phyloP scores from a whole-genome alignment of 2,888 invertebrate genomes.

The Megaustenia siamemsis region DNA sequence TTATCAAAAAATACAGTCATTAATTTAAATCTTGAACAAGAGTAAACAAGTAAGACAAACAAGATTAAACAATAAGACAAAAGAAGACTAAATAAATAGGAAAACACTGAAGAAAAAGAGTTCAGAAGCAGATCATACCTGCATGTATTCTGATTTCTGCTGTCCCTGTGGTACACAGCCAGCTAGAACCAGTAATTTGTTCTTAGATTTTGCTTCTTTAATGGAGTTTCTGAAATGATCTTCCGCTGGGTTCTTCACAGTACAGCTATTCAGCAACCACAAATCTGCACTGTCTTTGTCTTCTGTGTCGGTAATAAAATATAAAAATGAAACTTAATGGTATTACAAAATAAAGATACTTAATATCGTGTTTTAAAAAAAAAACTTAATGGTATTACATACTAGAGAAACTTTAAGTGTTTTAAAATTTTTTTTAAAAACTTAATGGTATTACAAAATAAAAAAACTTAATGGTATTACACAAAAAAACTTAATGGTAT shows the following conservation, averaged over 20 bases:
- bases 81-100: background rate
- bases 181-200: constrained; percentile 94
- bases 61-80: background rate
- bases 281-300: constrained; percentile 91
- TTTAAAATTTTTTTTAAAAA: too few relatives aligned
- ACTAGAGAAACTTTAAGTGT: too few relatives aligned
- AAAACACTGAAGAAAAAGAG: background rate
- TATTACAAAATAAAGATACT: too few relatives aligned
- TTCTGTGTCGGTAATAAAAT: constrained; percentile 79
- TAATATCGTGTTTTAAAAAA: too few relatives aligned
- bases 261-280: constrained; percentile 98
- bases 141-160: constrained; percentile 80
- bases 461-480: too few relatives aligned
- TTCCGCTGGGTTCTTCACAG: constrained; percentile 98
- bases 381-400: too few relatives aligned
- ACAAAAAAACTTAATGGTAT: too few relatives aligned
- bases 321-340: too few relatives aligned
- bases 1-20: too few relatives aligned
- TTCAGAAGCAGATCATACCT: constrained; percentile 66
- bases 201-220: constrained; percentile 84
- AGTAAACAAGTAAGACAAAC: background rate
- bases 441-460: too few relatives aligned
- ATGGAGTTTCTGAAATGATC: constrained; percentile 94
- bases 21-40: too few relatives aligned
- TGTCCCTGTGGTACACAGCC: constrained; percentile 97